Percentiles rank a stretch among this genome's conserved stretches.
Conservation (phyloP, 2,888 invertebrate genomes). For the Synergus itoensis region DNA sequence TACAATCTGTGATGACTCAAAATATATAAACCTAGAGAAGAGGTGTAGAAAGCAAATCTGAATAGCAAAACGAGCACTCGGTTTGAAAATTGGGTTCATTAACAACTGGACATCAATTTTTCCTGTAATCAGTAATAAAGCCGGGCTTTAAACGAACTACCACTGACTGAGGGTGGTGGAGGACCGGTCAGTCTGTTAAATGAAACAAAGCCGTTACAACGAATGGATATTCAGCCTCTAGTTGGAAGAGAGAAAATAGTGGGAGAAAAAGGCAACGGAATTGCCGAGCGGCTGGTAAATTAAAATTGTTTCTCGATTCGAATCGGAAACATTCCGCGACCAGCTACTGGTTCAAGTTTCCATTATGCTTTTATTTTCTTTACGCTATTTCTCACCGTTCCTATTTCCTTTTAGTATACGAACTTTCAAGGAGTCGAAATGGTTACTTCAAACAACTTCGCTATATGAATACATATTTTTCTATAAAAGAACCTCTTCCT, state of each 20-base stretch:
- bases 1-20: not conserved
- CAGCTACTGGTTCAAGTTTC: slow-evolving; percentile 45
- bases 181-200: slow-evolving; percentile 70
- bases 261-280: slow-evolving; percentile 34
- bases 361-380: slow-evolving; percentile 18
- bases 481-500: not conserved
- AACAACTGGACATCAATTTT: slow-evolving; percentile 71
- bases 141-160: slow-evolving; percentile 68
- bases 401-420: not conserved
- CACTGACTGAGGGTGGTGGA: slow-evolving; percentile 57
- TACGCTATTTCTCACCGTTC: not conserved
- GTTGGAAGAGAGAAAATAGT: slow-evolving; percentile 9
- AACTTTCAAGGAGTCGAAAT: not conserved
- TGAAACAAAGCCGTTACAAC: slow-evolving; percentile 75
- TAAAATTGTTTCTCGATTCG: slow-evolving; percentile 71
- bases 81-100: slow-evolving; percentile 64
- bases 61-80: not conserved
- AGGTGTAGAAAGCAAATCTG: not conserved
- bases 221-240: slow-evolving; percentile 68
- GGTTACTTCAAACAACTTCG: not conserved
- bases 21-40: not conserved
- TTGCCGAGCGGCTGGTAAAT: slow-evolving; percentile 63
- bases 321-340: slow-evolving; percentile 65
- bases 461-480: not conserved
- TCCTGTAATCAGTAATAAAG: slow-evolving; percentile 75